Conservation (phyloP, 2,888 invertebrate species). For the Orthonevra nobilis region DNA sequence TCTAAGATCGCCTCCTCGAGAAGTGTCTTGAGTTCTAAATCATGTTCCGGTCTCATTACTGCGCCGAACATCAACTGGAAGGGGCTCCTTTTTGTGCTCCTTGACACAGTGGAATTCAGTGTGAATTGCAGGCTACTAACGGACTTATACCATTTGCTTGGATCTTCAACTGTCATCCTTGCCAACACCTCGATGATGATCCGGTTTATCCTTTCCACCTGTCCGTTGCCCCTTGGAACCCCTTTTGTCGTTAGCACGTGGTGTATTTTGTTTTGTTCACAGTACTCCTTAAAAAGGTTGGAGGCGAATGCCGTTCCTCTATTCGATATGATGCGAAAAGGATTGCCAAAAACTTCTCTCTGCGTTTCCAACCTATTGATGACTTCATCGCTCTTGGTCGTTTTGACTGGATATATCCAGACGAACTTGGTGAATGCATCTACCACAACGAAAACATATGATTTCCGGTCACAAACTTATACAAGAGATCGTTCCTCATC, state of each 20-base stretch:
- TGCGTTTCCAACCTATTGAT: neutral
- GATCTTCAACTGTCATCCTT: no score
- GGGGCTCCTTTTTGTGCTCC: no score
- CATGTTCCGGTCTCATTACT: neutral
- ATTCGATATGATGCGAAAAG: slow-evolving; percentile 73
- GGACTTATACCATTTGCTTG: no score
- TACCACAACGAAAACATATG: no score
- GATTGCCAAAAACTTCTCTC: slow-evolving; percentile 73
- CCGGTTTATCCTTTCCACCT: slow-evolving; percentile 74
- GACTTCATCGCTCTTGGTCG: slow-evolving; percentile 2
- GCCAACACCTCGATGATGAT: slow-evolving; percentile 66
- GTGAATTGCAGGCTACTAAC: neutral
- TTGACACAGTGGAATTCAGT: neutral
- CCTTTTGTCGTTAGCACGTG: no score
- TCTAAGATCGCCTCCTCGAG: no score
- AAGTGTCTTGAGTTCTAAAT: neutral
- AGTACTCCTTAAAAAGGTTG: slow-evolving; percentile 10
- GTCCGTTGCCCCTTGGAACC: no score
- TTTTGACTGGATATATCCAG: no score
- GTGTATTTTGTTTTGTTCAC: neutral
- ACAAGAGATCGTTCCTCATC: neutral
- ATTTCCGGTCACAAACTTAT: neutral
- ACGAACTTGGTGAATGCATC: no score
- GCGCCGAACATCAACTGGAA: no score
- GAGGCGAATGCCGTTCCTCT: no score